Evolutionary conservation across 2,797 vertebrate species (phyloP).

Genomic region (Alauda arvensis): DNA sequence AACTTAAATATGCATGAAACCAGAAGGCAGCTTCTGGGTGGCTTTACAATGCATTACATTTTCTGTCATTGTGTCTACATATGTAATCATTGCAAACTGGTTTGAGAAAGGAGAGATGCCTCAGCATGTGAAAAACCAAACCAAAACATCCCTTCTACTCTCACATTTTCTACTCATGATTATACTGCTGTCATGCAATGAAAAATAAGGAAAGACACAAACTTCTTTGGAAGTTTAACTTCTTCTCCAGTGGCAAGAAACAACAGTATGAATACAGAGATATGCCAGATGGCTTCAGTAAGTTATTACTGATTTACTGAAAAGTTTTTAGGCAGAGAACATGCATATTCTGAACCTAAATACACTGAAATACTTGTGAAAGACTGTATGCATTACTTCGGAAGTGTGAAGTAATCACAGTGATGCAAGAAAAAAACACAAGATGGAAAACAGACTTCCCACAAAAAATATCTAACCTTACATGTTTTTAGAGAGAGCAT

Average conservation of each 20-base stretch:
- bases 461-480: neutral
- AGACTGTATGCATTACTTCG: constrained; percentile 21
- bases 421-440: neutral
- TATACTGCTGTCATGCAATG: neutral
- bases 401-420: constrained; percentile 1
- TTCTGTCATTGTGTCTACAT: neutral
- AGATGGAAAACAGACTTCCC: neutral
- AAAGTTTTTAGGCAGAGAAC: constrained; percentile 20
- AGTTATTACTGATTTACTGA: constrained; percentile 5
- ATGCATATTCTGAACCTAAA: neutral
- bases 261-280: neutral
- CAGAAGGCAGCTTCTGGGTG: neutral
- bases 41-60: neutral
- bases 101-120: neutral
- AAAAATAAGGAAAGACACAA: neutral
- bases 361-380: constrained; percentile 1
- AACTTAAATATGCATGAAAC: neutral
- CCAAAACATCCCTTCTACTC: neutral
- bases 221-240: neutral
- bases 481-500: neutral
- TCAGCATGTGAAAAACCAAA: neutral
- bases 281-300: constrained; percentile 15
- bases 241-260: neutral
- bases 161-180: neutral
- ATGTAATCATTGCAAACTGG: neutral